Conservation (phyloP, 2,113 vertebrate genomes). For the Gallinago media region DNA sequence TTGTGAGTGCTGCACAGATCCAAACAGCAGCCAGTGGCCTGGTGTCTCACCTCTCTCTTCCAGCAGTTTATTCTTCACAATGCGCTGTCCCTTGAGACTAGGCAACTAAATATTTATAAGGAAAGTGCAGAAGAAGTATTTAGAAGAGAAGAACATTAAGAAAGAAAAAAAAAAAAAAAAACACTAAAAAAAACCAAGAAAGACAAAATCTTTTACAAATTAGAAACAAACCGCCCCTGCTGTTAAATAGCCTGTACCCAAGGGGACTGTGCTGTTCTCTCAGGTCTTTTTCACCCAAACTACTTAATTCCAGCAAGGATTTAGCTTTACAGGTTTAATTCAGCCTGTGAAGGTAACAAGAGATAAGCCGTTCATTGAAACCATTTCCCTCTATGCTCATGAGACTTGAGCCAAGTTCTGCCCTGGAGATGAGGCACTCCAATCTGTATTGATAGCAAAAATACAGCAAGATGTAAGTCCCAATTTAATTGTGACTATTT, state of each 20-base stretch:
- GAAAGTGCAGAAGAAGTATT: background rate
- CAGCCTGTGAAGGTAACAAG: background rate
- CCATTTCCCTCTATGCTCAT: background rate
- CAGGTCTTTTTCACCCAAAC: background rate
- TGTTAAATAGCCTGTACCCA: background rate
- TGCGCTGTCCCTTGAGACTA: background rate
- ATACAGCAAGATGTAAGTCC: background rate
- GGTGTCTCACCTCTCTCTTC: background rate
- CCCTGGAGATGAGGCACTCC: background rate
- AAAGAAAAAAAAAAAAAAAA: background rate
- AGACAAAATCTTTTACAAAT: background rate
- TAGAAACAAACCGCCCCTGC: background rate
- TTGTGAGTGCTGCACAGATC: background rate
- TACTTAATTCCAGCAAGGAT: background rate
- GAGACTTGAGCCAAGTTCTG: background rate
- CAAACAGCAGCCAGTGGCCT: background rate
- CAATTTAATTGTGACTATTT: constrained; percentile 63
- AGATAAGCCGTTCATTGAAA: background rate
- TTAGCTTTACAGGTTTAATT: constrained; percentile 12
- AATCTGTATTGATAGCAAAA: background rate
- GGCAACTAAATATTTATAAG: background rate
- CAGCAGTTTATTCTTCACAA: background rate
- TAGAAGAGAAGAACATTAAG: background rate
- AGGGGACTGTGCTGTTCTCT: background rate
- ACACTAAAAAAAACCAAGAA: background rate